Percentiles rank a stretch among this genome's conserved stretches.
phyloP scores from a whole-genome alignment of 2,797 vertebrate species.

The Halcyon chelicuti region DNA sequence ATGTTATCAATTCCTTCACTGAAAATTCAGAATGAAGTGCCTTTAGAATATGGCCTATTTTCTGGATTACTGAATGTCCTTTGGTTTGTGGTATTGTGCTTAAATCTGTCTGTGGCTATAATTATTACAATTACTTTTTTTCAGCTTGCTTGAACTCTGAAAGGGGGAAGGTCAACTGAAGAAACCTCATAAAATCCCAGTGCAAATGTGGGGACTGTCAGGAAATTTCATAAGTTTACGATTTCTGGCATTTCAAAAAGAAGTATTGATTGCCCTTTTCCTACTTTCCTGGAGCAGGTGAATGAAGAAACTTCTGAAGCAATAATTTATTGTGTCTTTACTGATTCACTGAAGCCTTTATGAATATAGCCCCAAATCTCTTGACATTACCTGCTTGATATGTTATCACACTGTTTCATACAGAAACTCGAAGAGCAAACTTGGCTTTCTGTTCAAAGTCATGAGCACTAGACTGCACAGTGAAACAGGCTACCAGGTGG shows the following conservation, averaged over 20 bases:
- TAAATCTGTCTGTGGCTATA: neutral
- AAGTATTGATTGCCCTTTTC: constrained; percentile 57
- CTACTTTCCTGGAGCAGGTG: constrained; percentile 55
- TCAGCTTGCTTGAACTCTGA: constrained; percentile 16
- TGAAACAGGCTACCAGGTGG: neutral
- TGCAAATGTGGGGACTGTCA: constrained; percentile 31
- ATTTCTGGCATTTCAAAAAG: constrained; percentile 60
- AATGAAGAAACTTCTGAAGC: constrained; percentile 58
- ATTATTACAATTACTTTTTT: constrained; percentile 32
- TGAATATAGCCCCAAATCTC: constrained; percentile 53
- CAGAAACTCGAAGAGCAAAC: neutral
- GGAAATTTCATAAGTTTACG: constrained; percentile 30
- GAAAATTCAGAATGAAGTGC: neutral
- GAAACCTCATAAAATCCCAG: constrained; percentile 26
- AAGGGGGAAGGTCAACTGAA: constrained; percentile 22
- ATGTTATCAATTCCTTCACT: neutral
- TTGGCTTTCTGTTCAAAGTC: constrained; percentile 5
- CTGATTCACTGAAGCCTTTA: constrained; percentile 43
- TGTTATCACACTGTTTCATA: constrained; percentile 41
- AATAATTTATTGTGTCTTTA: constrained; percentile 59
- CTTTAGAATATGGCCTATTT: neutral
- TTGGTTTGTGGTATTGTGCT: neutral
- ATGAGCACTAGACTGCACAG: neutral
- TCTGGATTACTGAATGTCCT: neutral
- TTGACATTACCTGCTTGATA: constrained; percentile 26